Evolutionary conservation across 2,113 vertebrate genomes (phyloP).

Genomic region (Callipepla californica): DNA sequence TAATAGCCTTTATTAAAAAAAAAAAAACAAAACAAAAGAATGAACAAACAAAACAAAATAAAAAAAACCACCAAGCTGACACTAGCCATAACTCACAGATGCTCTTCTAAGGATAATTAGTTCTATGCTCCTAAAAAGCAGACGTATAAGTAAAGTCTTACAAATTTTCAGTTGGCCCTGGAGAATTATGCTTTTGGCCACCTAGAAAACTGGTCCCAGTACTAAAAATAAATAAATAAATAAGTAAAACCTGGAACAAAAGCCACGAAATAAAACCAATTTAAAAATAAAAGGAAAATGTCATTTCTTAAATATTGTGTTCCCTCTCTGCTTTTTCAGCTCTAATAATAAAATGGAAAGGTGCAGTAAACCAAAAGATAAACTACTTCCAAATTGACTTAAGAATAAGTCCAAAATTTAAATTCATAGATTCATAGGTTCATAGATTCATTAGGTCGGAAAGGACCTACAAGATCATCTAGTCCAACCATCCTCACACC

Average conservation of each 20-base stretch:
- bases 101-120: not conserved
- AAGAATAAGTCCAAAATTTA: not conserved
- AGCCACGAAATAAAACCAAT: not conserved
- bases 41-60: not conserved
- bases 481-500: too few species aligned
- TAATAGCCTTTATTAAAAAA: not conserved
- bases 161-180: not conserved
- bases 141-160: not conserved
- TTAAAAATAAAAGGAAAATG: not conserved
- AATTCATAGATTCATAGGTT: not conserved
- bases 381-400: not conserved
- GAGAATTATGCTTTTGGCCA: not conserved
- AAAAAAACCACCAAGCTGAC: not conserved
- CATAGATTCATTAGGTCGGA: too few species aligned
- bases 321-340: not conserved
- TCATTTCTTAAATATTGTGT: not conserved
- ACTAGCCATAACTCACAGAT: not conserved
- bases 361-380: not conserved
- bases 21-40: rapidly evolving
- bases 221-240: not conserved
- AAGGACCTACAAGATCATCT: too few species aligned
- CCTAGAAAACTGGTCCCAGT: not conserved
- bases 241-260: too few species aligned
- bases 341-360: not conserved
- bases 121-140: not conserved